phyloP scores from a whole-genome alignment of 1,140 invertebrate species.

The Ericerus pela region DNA sequence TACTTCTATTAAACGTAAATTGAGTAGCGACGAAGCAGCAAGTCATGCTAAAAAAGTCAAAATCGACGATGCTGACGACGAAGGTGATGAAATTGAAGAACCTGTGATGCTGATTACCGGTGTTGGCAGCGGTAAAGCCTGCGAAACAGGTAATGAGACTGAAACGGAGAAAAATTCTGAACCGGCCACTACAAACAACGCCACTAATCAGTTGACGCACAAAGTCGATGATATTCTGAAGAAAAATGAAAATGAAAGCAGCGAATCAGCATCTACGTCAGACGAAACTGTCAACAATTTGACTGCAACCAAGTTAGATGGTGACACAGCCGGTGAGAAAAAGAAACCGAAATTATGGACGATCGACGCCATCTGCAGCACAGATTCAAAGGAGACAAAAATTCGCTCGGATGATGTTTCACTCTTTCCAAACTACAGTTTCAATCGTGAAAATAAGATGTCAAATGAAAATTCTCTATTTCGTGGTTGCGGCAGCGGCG shows the following conservation, averaged over 20 bases:
- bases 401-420: background rate
- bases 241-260: background rate
- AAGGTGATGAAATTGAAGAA: constrained; percentile 50
- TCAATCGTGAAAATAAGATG: background rate
- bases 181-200: constrained; percentile 38
- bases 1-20: too few species aligned
- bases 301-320: background rate
- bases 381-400: constrained; percentile 11
- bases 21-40: too few species aligned
- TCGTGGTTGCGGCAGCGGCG: too few species aligned
- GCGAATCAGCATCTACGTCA: background rate
- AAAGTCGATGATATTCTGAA: background rate
- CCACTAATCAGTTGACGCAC: background rate
- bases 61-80: background rate
- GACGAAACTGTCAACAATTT: constrained; percentile 9
- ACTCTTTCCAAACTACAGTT: background rate
- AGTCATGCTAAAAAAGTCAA: background rate
- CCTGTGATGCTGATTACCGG: constrained; percentile 53
- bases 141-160: constrained; percentile 17
- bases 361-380: constrained; percentile 26
- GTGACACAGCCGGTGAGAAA: constrained; percentile 9
- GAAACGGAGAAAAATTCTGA: constrained; percentile 34
- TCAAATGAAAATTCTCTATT: background rate
- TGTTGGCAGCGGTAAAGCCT: constrained; percentile 46
- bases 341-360: constrained; percentile 26